Percentiles rank a stretch among this genome's conserved stretches.
These are phyloP conservation scores for Phthorimaea operculella DNA, from an alignment of 1,140 invertebrate species.

Conservation along the genomic window DNA sequence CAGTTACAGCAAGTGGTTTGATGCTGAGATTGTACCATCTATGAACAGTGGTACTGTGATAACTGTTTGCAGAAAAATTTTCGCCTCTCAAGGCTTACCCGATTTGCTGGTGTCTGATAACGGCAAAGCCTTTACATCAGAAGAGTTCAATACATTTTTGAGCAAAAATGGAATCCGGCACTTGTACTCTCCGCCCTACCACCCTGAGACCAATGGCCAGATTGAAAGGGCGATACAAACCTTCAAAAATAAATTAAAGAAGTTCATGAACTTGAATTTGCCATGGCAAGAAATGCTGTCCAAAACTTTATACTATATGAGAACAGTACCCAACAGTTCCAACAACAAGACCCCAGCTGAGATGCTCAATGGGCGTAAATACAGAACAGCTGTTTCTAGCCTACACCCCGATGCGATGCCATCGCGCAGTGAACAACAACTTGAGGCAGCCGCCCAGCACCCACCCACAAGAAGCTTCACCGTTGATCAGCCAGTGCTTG, in stretches of 20 bases:
- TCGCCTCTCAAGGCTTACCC: conserved; percentile 37
- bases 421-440: neutral
- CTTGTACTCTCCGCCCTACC: conserved; percentile 29
- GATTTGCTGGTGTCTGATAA: conserved; percentile 44
- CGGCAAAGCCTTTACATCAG: conserved; percentile 42
- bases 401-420: conserved; percentile 2
- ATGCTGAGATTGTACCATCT: conserved; percentile 8
- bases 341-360: conserved; percentile 21
- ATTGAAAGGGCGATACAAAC: conserved; percentile 30
- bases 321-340: conserved; percentile 89
- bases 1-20: conserved; percentile 34
- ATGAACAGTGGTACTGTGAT: conserved; percentile 13
- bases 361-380: conserved; percentile 9
- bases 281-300: conserved; percentile 62
- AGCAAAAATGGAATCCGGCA: conserved; percentile 32
- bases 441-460: conserved; percentile 4
- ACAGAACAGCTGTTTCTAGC: conserved; percentile 2
- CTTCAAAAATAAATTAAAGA: conserved; percentile 21
- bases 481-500: neutral
- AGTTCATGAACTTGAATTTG: conserved; percentile 2
- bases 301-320: conserved; percentile 85
- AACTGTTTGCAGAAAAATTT: conserved; percentile 22
- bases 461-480: neutral
- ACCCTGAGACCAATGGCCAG: conserved; percentile 36
- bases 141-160: conserved; percentile 39